Evolutionary conservation across 2,113 vertebrate species (phyloP).

Genomic region (Rhinoderma darwinii): DNA sequence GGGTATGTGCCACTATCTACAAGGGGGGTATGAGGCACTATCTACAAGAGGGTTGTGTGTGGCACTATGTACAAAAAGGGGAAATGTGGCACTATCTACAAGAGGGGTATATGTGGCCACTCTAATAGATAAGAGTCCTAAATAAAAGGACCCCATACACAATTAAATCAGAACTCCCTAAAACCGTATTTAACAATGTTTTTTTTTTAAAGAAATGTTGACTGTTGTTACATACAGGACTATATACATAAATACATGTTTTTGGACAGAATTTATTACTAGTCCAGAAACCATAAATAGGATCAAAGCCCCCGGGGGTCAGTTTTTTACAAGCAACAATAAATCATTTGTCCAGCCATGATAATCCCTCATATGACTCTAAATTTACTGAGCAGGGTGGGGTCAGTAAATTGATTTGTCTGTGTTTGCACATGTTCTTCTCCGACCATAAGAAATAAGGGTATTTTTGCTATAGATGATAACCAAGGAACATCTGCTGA

Average conservation of each 20-base stretch:
- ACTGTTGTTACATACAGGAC: background rate
- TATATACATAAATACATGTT: background rate
- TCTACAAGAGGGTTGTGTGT: no score
- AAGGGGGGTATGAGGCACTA: no score
- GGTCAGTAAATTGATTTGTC: background rate
- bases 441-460: slow-evolving; percentile 3
- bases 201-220: background rate
- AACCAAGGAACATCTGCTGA: slow-evolving; percentile 53
- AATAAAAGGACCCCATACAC: no score
- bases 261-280: background rate
- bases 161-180: background rate
- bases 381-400: background rate
- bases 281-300: background rate
- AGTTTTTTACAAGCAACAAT: background rate
- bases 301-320: background rate
- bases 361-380: background rate
- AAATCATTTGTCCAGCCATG: background rate
- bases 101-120: no score
- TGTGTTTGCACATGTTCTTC: slow-evolving; percentile 3
- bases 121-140: no score
- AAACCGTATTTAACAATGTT: background rate
- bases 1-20: no score
- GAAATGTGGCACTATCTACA: no score
- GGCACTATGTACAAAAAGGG: no score
- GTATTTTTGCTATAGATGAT: slow-evolving; percentile 28